Conservation (phyloP, 2,797 vertebrate genomes). For the Hippopotamyrus pictus region DNA sequence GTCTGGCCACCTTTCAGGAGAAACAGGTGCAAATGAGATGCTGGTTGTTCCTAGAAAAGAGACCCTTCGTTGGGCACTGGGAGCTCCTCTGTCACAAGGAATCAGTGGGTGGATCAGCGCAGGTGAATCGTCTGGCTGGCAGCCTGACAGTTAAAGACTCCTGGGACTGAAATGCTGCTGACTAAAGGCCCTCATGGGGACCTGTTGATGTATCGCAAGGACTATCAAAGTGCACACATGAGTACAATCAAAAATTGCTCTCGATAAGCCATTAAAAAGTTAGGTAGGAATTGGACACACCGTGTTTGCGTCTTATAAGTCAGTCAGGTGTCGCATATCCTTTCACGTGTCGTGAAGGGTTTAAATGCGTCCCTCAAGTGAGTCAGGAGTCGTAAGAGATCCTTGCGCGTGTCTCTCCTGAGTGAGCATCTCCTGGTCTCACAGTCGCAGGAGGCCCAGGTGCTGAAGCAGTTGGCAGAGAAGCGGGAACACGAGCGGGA, state of each 20-base stretch:
- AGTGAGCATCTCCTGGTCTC: not conserved
- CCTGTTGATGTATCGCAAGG: not conserved
- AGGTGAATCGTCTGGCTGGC: not conserved
- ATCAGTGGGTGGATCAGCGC: not conserved
- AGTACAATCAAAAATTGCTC: not conserved
- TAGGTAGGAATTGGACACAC: not conserved
- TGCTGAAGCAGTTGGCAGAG: constrained; percentile 79
- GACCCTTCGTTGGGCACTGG: not conserved
- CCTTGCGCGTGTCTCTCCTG: not conserved
- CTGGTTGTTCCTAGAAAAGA: not conserved
- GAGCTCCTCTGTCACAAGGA: not conserved
- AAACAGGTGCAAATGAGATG: not conserved
- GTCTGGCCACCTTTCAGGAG: not conserved
- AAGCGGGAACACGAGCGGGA: constrained; percentile 74
- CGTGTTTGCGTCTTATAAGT: not conserved
- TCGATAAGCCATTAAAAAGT: not conserved
- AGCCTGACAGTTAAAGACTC: not conserved
- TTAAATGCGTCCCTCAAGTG: not conserved
- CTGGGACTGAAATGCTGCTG: not conserved
- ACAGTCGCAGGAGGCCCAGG: constrained; percentile 75
- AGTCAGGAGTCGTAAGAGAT: not conserved
- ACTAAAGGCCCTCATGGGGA: not conserved
- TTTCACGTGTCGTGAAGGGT: not conserved
- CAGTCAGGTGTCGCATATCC: not conserved
- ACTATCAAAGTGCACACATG: not conserved